Evolutionary conservation across 1,140 invertebrate species (phyloP), one percentile per base, ranked within the genome.

Genomic region (Samia ricini): DNA sequence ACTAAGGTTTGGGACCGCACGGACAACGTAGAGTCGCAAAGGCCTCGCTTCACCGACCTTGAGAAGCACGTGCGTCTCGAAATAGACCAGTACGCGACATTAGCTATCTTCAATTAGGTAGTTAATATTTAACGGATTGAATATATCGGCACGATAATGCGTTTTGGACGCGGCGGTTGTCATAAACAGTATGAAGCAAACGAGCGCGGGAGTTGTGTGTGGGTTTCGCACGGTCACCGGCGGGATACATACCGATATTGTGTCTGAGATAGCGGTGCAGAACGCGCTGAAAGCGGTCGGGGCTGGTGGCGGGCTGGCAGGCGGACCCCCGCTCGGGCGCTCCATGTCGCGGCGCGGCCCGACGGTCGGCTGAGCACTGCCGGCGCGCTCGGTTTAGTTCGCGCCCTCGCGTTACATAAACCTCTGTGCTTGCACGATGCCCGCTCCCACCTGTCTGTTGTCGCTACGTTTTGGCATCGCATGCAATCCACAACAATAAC

Each of bases 181-280:
- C 24, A 49, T 66, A 57, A 61, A 63, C 33, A 56, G n/a, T 56
- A 2, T 10, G 20, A 52, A 21, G 36, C 56, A 55, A 54, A 29
- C 33, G 24, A 36, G 60, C 21, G 51, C 19, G 18, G 56, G 24
- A 29, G 58, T 33, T 49, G 29, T 18, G 60, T 59, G 61, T 33
- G 36, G 52, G 36, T 20, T 36, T 21, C 10, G 57, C 22, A n/a
- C 33, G 64, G 12, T 42, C 36, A 61, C 52, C 24, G 50, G 50
- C 56, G 69, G 60, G 62, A 66, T 86, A 88, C 87, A 77, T 89
- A 89, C 85, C 83, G 87, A 79, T 74, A 89, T 61, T 56, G 87
- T 89, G 72, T 88, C 85, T 61, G 85, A 85, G 79, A 89, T 77
- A 69, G 87, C 85, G 80, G 71, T 87, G 83, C 87, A 89, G 80